Conservation (phyloP, 2,888 invertebrate genomes). For the Coelogynopora nodosa region DNA sequence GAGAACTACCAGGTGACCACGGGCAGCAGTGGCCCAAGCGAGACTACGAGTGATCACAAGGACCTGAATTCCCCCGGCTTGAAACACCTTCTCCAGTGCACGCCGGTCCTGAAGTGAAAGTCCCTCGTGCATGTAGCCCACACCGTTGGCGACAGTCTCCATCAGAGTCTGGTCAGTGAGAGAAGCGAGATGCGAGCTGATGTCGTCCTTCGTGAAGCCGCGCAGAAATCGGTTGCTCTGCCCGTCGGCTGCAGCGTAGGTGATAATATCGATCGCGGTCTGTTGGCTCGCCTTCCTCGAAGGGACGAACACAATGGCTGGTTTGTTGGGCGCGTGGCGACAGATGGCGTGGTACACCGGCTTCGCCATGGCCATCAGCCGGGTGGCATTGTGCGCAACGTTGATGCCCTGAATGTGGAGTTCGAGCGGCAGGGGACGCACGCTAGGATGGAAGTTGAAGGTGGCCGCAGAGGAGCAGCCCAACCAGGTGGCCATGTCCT, state of each 20-base stretch:
- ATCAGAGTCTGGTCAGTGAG: constrained; percentile 35
- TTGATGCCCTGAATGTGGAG: constrained; percentile 92
- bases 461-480: constrained; percentile 86
- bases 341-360: constrained; percentile 89
- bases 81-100: constrained; percentile 85
- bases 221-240: constrained; percentile 72
- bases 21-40: constrained; percentile 81
- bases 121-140: constrained; percentile 95
- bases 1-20: constrained; percentile 86
- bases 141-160: constrained; percentile 69
- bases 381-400: constrained; percentile 90
- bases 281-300: constrained; percentile 82
- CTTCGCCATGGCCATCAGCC: constrained; percentile 93
- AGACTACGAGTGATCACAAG: constrained; percentile 86
- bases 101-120: constrained; percentile 77
- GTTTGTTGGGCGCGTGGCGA: constrained; percentile 65
- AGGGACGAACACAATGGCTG: constrained; percentile 61
- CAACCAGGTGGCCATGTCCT: constrained; percentile 90
- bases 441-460: constrained; percentile 92
- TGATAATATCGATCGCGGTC: constrained; percentile 91
- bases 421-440: constrained; percentile 87
- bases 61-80: constrained; percentile 80
- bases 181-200: not conserved
- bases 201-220: not conserved
- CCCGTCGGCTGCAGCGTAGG: constrained; percentile 80